phyloP scores from a whole-genome alignment of 2,113 vertebrate genomes.

The Tursiops truncatus region DNA sequence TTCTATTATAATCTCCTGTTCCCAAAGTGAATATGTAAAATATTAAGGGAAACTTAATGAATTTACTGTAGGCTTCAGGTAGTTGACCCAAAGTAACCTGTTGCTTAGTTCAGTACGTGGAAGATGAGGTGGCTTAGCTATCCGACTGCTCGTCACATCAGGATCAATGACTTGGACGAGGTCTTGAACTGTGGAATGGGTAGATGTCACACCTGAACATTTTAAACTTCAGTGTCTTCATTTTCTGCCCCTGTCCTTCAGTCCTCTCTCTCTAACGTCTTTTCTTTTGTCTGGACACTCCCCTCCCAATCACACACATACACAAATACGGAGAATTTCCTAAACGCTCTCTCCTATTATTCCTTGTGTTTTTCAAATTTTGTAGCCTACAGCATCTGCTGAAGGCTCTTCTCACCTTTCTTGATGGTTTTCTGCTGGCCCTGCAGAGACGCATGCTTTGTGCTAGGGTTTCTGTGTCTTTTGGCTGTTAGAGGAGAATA shows the following conservation, averaged over 20 bases:
- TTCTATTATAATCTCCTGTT: neutral
- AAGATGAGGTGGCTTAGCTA: neutral
- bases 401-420: neutral
- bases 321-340: neutral
- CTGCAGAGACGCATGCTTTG: neutral
- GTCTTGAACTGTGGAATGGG: neutral
- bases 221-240: neutral
- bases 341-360: neutral
- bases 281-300: neutral
- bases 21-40: neutral
- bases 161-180: neutral
- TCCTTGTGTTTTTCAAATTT: neutral
- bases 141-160: neutral
- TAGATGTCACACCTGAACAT: neutral
- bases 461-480: neutral
- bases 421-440: neutral
- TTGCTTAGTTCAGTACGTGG: neutral
- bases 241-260: neutral
- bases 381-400: neutral
- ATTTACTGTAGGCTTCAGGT: neutral
- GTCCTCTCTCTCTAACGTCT: neutral
- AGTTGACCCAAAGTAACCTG: neutral
- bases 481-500: neutral
- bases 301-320: neutral
- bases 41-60: neutral